Evolutionary conservation across 2,888 invertebrate genomes (phyloP).

Genomic region (Brachyptera putata): DNA sequence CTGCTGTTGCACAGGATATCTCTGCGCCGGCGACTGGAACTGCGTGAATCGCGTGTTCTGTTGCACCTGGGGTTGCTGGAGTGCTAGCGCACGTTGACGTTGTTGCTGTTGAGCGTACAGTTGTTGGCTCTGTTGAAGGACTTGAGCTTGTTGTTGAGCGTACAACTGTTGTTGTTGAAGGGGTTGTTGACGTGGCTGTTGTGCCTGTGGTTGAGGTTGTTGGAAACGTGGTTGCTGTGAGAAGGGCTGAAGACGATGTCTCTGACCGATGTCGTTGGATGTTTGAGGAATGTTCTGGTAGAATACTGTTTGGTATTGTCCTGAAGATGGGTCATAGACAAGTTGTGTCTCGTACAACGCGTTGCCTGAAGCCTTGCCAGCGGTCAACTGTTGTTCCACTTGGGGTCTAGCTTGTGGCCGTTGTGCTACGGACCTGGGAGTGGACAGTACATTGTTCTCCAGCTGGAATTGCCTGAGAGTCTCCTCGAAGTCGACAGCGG

Average conservation of each 20-base stretch:
- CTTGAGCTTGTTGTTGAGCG: conserved; percentile 59
- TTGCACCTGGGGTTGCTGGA: conserved; percentile 42
- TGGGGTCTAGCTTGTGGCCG: conserved; percentile 37
- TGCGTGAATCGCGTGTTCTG: conserved; percentile 17
- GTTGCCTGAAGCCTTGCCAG: conserved; percentile 46
- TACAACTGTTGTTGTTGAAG: conserved; percentile 57
- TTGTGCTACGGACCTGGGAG: conserved; percentile 46
- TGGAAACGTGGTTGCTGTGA: conserved; percentile 61
- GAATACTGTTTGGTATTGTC: conserved; percentile 73
- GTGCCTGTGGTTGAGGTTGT: conserved; percentile 56
- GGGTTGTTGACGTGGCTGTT: conserved; percentile 62
- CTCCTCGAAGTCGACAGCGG: conserved; percentile 59
- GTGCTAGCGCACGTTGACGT: conserved; percentile 55
- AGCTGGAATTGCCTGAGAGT: conserved; percentile 71
- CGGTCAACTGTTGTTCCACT: conserved; percentile 45
- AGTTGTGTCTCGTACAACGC: conserved; percentile 75
- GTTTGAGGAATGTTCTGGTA: conserved; percentile 72
- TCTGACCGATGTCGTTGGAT: conserved; percentile 62
- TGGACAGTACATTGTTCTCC: conserved; percentile 56
- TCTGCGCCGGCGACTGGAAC: conserved; percentile 43
- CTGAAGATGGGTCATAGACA: conserved; percentile 69
- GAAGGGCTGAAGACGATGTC: conserved; percentile 70
- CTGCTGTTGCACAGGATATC: conserved; percentile 38
- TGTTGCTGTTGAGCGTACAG: conserved; percentile 64
- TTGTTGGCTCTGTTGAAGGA: conserved; percentile 60